Evolutionary conservation across 2,113 vertebrate genomes (phyloP).

Genomic region (Oncorhynchus gorbuscha): DNA sequence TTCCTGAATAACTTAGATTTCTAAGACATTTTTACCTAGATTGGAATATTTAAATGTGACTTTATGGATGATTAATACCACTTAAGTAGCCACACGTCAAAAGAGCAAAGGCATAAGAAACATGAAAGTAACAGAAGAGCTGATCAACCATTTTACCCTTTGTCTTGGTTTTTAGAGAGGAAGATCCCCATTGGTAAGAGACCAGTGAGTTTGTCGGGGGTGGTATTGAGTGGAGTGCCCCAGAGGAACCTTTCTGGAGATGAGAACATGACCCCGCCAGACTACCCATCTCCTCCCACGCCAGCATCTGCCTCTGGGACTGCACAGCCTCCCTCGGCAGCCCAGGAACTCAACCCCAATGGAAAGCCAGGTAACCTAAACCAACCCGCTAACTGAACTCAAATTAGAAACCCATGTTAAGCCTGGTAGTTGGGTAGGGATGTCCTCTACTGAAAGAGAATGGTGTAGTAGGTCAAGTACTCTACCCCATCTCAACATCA

Average conservation of each 20-base stretch:
- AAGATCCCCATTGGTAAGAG: slow-evolving; percentile 82
- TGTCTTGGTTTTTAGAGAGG: slow-evolving; percentile 84
- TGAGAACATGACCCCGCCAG: slow-evolving; percentile 80
- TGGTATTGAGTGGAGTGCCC: slow-evolving; percentile 74
- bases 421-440: too few relatives aligned
- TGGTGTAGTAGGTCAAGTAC: too few relatives aligned
- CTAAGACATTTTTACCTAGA: too few relatives aligned
- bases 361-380: slow-evolving; percentile 73
- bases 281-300: slow-evolving; percentile 79
- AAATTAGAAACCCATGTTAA: too few relatives aligned
- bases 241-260: slow-evolving; percentile 80
- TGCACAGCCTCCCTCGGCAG: slow-evolving; percentile 72
- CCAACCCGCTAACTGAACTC: not conserved
- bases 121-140: too few relatives aligned
- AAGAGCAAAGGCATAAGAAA: too few relatives aligned
- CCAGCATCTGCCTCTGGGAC: slow-evolving; percentile 74
- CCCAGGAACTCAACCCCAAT: slow-evolving; percentile 73
- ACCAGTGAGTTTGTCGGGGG: slow-evolving; percentile 75
- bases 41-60: too few relatives aligned
- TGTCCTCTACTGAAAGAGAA: too few relatives aligned
- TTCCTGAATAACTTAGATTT: too few relatives aligned
- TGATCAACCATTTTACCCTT: slow-evolving; percentile 38
- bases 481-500: too few relatives aligned
- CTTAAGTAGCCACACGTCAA: too few relatives aligned
- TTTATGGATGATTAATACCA: too few relatives aligned